These are phyloP conservation scores for Samia ricini DNA, from an alignment of 1,140 invertebrate genomes.

Conservation along the genomic window DNA sequence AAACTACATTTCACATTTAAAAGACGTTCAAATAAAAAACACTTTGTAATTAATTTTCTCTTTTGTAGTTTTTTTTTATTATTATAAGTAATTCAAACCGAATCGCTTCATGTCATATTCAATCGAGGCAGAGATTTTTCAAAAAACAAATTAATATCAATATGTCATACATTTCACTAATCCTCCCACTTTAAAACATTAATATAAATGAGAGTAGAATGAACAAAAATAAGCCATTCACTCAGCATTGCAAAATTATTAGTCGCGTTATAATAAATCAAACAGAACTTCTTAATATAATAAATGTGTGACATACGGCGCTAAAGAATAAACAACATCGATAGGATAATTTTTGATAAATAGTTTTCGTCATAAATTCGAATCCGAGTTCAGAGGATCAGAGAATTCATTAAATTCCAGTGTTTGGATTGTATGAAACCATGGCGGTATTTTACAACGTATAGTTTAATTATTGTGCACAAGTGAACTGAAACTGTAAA, in stretches of 20 bases:
- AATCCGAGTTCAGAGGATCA: too few species aligned
- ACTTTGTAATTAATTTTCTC: background rate
- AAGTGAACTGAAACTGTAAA: too few species aligned
- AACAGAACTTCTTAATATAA: conserved; percentile 34
- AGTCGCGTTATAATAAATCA: conserved; percentile 56
- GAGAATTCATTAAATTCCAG: too few species aligned
- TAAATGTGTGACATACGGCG: conserved; percentile 24
- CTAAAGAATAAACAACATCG: background rate
- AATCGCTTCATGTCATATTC: background rate
- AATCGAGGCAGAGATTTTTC: background rate
- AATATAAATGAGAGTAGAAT: conserved; percentile 52
- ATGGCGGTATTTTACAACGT: too few species aligned
- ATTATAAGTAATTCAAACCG: background rate
- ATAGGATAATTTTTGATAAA: too few species aligned
- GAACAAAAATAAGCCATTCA: conserved; percentile 50
- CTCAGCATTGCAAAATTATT: conserved; percentile 47
- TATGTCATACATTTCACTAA: conserved; percentile 17
- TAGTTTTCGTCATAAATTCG: too few species aligned
- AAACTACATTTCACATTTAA: background rate
- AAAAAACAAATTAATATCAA: background rate
- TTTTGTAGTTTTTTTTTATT: conserved; percentile 1
- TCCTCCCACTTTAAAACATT: conserved; percentile 33
- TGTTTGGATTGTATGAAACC: too few species aligned
- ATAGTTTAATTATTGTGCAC: too few species aligned
- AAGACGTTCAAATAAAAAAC: background rate